Conservation (phyloP, 2,797 vertebrate species). For the Thaleichthys pacificus region DNA sequence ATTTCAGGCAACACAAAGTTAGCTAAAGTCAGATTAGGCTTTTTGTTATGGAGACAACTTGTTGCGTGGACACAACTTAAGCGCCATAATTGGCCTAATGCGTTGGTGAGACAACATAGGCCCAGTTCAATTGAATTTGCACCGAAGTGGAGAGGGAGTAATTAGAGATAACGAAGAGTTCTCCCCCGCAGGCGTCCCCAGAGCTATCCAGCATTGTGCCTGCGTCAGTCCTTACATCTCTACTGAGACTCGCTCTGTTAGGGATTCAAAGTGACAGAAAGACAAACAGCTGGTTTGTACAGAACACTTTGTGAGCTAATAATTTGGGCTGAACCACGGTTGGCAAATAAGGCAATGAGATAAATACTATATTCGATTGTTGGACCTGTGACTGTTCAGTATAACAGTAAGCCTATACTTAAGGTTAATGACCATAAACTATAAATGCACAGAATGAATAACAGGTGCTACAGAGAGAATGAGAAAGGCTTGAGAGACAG, state of each 20-base stretch:
- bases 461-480: no score
- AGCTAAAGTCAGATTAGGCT: not conserved
- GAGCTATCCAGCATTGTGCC: slow-evolving; percentile 53
- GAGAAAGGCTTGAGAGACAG: no score
- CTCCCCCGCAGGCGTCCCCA: slow-evolving; percentile 59
- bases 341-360: not conserved
- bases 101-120: slow-evolving; percentile 48
- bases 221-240: slow-evolving; percentile 73
- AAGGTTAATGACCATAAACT: no score
- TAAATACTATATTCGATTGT: not conserved
- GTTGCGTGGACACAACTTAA: slow-evolving; percentile 42
- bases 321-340: not conserved
- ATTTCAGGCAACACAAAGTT: not conserved
- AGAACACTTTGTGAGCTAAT: not conserved
- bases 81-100: slow-evolving; percentile 72
- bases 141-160: slow-evolving; percentile 65
- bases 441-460: no score
- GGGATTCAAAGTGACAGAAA: slow-evolving; percentile 35
- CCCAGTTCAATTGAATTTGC: slow-evolving; percentile 73
- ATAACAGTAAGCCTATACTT: no score
- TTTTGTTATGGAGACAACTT: slow-evolving; percentile 58
- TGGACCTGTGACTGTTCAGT: no score
- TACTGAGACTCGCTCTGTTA: slow-evolving; percentile 45
- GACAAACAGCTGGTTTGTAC: slow-evolving; percentile 3
- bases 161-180: slow-evolving; percentile 80